Conservation (phyloP, 2,888 invertebrate species). For the Emmelina monodactyla region DNA sequence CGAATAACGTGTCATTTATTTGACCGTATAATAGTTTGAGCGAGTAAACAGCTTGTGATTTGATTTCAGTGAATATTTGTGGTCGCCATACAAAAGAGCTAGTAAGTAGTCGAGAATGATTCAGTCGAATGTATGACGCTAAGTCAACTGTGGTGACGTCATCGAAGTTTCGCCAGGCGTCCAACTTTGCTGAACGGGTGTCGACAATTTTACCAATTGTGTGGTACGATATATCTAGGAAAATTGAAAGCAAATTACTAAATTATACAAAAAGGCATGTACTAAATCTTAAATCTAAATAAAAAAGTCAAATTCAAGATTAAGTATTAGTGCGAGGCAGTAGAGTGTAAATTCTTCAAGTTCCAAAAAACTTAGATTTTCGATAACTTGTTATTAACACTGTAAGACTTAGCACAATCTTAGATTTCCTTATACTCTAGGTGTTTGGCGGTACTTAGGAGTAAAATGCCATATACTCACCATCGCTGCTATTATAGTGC, state of each 20-base stretch:
- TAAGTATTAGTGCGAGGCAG: no score
- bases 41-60: slow-evolving; percentile 31
- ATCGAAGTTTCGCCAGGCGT: slow-evolving; percentile 84
- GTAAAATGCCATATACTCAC: no score
- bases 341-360: no score
- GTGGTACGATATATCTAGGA: slow-evolving; percentile 63
- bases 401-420: no score
- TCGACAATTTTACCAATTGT: slow-evolving; percentile 81
- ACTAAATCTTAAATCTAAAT: no score
- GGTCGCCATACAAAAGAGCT: slow-evolving; percentile 84
- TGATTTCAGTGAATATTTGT: slow-evolving; percentile 67
- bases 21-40: slow-evolving; percentile 47
- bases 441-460: no score
- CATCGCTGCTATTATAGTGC: slow-evolving; percentile 54
- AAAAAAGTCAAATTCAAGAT: no score
- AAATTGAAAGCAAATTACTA: no score
- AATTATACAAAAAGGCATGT: no score
- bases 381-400: no score
- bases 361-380: no score
- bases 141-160: slow-evolving; percentile 81
- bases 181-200: slow-evolving; percentile 75
- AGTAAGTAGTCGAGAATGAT: slow-evolving; percentile 83
- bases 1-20: slow-evolving; percentile 46
- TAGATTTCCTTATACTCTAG: no score
- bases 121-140: slow-evolving; percentile 79